These are phyloP conservation scores for Ameiurus melas DNA, from an alignment of 2,113 vertebrate species.

Conservation along the genomic window DNA sequence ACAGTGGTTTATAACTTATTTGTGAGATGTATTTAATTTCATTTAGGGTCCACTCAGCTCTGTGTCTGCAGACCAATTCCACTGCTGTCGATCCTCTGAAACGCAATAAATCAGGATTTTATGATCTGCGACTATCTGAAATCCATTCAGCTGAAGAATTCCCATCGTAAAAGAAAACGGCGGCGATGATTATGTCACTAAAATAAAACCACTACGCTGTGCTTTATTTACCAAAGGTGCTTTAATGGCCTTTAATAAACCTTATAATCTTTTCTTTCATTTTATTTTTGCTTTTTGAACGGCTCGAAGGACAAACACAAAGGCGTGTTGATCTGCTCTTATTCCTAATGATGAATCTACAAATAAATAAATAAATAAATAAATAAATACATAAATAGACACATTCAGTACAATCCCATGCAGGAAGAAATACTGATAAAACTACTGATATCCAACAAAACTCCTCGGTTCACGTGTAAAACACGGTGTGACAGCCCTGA, in stretches of 20 bases:
- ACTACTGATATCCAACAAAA: background rate
- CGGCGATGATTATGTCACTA: background rate
- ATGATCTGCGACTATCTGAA: slow-evolving; percentile 18
- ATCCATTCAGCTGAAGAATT: slow-evolving; percentile 28
- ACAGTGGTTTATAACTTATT: background rate
- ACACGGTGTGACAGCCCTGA: background rate
- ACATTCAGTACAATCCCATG: background rate
- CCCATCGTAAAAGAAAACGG: slow-evolving; percentile 26
- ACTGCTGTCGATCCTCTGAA: slow-evolving; percentile 23
- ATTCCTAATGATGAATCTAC: background rate
- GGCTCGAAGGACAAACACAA: background rate
- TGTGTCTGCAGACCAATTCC: background rate
- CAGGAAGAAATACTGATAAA: background rate
- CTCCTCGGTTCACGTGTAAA: background rate
- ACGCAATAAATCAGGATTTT: slow-evolving; percentile 33
- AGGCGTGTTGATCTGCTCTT: background rate
- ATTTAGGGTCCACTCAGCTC: no score
- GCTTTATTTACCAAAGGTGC: background rate
- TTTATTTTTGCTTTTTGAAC: background rate
- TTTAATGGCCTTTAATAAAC: background rate
- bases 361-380: no score
- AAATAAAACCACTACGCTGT: background rate
- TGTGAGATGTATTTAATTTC: background rate
- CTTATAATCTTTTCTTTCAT: background rate
- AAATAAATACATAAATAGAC: background rate